Evolutionary conservation across 2,797 vertebrate genomes (phyloP), one percentile per base, ranked within the genome.

Genomic region (Parotocinclus haroldoi): DNA sequence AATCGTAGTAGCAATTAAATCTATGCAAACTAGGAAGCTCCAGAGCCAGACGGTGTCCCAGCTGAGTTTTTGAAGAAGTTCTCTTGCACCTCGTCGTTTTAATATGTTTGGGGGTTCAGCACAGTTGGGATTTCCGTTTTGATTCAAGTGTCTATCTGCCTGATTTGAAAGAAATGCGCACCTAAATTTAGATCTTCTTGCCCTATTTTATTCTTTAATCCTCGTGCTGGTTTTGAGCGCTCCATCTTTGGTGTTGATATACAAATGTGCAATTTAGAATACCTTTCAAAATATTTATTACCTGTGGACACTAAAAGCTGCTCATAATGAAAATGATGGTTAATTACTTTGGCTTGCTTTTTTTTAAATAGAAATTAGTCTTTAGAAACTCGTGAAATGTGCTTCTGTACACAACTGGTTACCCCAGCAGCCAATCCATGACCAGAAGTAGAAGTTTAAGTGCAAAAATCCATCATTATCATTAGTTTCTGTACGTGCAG

Each of bases 111-210:
- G 58, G 13, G n/a, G 19, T 10, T 66, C n/a, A 44, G 19, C 58
- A 44, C 50, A 14, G 38, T 63, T n/a, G 50, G 61, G 61, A 63
- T 12, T 63, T 63, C 38, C 27, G 17, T 50, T 63, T 42, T 63
- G 50, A 63, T 63, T 63, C 17, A 52, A 44, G 51, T 52, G 16
- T 3, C 61, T 44, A 53, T 51, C 50, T 42, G 39, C 39, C 38
- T 53, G 61, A 52, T 53, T 63, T 52, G 37, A 53, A 16, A 63
- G 49, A 42, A 42, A 14, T 19, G 19, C 19, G 8, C 40, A 52
- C 50, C 50, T 53, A 63, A 63, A 53, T 53, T 63, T 63, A 63
- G 61, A 44, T 52, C 16, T 19, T 49, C 27, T 9, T 53, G 50
- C 17, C 61, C 49, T 44, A 52, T 63, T 63, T 63, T 37, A 53